Percentiles rank a stretch among this genome's conserved stretches.
These are phyloP conservation scores for Reinhardtius hippoglossoides DNA, from an alignment of 2,113 vertebrate genomes.

Conservation along the genomic window DNA sequence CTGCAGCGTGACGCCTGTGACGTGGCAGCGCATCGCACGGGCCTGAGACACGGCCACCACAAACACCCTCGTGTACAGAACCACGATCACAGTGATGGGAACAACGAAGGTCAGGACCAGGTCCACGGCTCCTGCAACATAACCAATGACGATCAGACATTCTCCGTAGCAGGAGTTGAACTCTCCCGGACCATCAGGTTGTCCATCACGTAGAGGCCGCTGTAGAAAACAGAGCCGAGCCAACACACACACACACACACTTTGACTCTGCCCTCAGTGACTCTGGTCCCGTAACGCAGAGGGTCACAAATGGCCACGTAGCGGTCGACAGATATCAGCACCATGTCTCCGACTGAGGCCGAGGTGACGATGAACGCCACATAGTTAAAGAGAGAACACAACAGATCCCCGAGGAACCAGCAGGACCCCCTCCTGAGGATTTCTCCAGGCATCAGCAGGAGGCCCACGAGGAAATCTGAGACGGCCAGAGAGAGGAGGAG, in stretches of 20 bases:
- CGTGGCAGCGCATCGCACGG: conserved; percentile 59
- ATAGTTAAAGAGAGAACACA: conserved; percentile 29
- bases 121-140: not conserved
- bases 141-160: not conserved
- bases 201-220: fast-evolving
- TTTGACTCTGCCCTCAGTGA: conserved; percentile 35
- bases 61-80: conserved; percentile 55
- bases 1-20: not conserved
- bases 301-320: conserved; percentile 64
- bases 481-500: conserved; percentile 70
- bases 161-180: not conserved
- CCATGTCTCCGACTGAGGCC: conserved; percentile 52
- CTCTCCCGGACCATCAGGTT: fast-evolving
- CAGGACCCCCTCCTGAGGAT: conserved; percentile 19
- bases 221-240: conserved; percentile 24
- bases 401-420: conserved; percentile 60
- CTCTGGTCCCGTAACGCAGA: conserved; percentile 48
- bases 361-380: not conserved
- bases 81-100: conserved; percentile 34
- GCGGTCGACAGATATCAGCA: conserved; percentile 63
- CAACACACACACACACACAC: conserved; percentile 36
- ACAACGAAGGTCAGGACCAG: conserved; percentile 33
- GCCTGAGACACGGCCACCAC: conserved; percentile 60
- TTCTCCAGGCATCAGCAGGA: conserved; percentile 84
- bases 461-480: conserved; percentile 67